Base-by-base conservation (phyloP, 2,113 vertebrate genomes). In the Amia ocellicauda region DNA sequence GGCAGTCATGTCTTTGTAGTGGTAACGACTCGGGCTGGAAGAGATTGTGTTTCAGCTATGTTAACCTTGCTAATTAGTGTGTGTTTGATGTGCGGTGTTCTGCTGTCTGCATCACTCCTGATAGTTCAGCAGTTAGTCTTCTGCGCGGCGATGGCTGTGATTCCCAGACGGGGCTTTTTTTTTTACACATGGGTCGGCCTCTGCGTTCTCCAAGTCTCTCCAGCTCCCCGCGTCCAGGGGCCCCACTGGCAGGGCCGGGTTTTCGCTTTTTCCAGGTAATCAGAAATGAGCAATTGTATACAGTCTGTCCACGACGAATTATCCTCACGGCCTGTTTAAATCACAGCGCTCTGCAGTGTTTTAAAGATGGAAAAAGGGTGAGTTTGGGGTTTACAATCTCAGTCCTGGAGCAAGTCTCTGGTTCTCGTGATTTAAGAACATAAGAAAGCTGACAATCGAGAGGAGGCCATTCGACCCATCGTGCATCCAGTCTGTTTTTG, bases 1-100 rank as follows among this genome's bases (percentile, higher is more conserved):
- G 57, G 57, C 64, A 60, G 58, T 28, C 49, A 52, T 54, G 57
- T 60, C 64, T 66, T 60, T 66, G 64, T 66, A 66, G 57, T 60
- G 64, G 64, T 45, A 26, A 52, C 27, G 36, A 31, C 45, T 50
- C 56, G n/a, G 64, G 22, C 64, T 60, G 56, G 57, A 53, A 60
- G 64, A 60, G 47, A 66, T 66, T 66, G 49, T 50, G 31, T 66
- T 66, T 60, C 64, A 52, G 58, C 64, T 66, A 57, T 60, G 57
- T 45, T 66, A 66, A 66, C 57, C 64, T 60, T 42, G 64, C 58
- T 66, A 66, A 60, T 66, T 66, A 66, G 47, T 10, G 28, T 53
- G 57, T 10, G 49, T 60, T 58, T 60, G 64, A 66, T 66, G 47
- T 66, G 56, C 57, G 13, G 64, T 23, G 64, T 22, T 49, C 40